Evolutionary conservation across 1,140 invertebrate species (phyloP).

Genomic region (Eurosta solidaginis): DNA sequence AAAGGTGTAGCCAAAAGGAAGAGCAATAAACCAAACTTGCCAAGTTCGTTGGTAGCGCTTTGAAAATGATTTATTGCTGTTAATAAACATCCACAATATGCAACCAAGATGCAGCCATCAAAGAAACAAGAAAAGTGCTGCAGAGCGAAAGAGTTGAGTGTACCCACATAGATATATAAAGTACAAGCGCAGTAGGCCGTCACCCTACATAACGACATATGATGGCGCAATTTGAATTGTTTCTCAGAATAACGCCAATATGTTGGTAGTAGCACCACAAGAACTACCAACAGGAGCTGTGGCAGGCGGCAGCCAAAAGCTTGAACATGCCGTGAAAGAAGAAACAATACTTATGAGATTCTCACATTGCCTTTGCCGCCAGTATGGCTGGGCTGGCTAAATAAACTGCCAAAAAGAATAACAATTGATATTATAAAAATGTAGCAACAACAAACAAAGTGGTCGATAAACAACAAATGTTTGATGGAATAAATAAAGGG

Average conservation of each 20-base stretch:
- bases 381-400: background rate
- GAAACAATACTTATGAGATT: background rate
- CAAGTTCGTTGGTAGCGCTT: background rate
- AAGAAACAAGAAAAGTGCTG: background rate
- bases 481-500: background rate
- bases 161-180: no score
- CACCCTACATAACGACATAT: background rate
- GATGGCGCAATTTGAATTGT: constrained; percentile 25
- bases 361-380: background rate
- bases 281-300: background rate
- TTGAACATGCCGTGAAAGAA: background rate
- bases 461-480: constrained; percentile 14
- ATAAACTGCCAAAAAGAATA: background rate
- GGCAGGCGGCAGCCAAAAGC: background rate
- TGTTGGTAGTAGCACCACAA: background rate
- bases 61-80: constrained; percentile 15
- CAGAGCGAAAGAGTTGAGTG: background rate
- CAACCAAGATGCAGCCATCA: background rate
- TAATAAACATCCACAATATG: constrained; percentile 10
- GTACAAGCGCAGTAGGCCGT: background rate
- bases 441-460: background rate
- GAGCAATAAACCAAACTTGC: constrained; percentile 14
- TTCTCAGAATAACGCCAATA: background rate
- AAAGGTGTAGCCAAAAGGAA: background rate
- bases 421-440: no score